Conservation (phyloP, 2,888 invertebrate species). For the Latrodectus elegans region DNA sequence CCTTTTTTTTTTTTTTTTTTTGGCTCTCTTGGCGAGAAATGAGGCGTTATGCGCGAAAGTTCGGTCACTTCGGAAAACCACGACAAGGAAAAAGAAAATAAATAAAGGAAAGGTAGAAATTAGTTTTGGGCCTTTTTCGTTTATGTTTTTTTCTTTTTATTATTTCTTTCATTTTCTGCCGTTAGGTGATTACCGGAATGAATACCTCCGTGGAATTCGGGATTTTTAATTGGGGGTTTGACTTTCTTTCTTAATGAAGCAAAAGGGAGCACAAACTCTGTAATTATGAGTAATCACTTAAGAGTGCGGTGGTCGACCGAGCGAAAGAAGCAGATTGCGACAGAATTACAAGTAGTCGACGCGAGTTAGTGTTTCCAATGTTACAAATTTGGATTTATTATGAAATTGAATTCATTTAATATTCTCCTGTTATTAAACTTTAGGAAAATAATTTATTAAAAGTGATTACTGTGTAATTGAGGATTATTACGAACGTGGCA, state of each 20-base stretch:
- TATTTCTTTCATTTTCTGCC: constrained; percentile 5
- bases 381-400: too few species aligned
- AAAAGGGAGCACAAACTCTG: neutral
- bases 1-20: too few species aligned
- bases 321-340: too few species aligned
- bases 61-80: constrained; percentile 4
- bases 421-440: too few species aligned
- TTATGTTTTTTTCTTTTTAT: too few species aligned
- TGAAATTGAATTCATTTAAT: too few species aligned
- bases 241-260: neutral
- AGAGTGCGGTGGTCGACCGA: neutral
- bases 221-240: constrained; percentile 1
- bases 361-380: too few species aligned
- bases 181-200: constrained; percentile 26
- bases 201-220: neutral
- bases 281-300: constrained; percentile 1
- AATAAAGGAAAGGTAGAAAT: neutral
- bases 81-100: constrained; percentile 6
- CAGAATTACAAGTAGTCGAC: too few species aligned
- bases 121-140: neutral
- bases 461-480: too few species aligned
- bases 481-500: too few species aligned
- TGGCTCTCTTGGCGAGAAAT: neutral
- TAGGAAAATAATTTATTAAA: too few species aligned
- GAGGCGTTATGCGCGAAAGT: neutral